These are phyloP conservation scores for Clunio marinus DNA, from an alignment of 2,888 invertebrate species.

Conservation along the genomic window DNA sequence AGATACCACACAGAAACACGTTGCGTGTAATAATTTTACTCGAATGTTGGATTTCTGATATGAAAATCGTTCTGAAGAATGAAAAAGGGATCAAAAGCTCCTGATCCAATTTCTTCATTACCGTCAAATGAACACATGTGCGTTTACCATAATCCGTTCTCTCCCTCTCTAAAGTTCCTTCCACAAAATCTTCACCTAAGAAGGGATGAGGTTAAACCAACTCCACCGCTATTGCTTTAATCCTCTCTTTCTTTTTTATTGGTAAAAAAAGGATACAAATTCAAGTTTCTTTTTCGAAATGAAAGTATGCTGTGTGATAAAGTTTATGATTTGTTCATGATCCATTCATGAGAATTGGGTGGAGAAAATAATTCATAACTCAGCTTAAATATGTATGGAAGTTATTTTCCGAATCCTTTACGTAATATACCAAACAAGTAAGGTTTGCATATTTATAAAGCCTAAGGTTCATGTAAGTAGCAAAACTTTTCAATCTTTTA, in stretches of 20 bases:
- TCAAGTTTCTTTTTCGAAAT: neutral
- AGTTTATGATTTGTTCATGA: neutral
- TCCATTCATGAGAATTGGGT: neutral
- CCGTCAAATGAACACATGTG: constrained; percentile 9
- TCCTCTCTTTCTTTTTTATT: too few relatives aligned
- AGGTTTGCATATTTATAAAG: too few relatives aligned
- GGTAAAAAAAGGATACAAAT: neutral
- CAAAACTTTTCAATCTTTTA: too few relatives aligned
- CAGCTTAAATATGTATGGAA: too few relatives aligned
- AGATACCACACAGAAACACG: too few relatives aligned
- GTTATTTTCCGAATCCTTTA: too few relatives aligned
- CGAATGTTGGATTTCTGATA: too few relatives aligned
- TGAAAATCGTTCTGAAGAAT: too few relatives aligned
- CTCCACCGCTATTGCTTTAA: neutral
- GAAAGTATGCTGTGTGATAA: neutral
- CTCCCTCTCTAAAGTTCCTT: neutral
- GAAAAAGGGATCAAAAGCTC: neutral
- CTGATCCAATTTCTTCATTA: constrained; percentile 4
- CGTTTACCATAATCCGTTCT: constrained; percentile 5
- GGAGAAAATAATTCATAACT: neutral
- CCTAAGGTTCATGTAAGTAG: too few relatives aligned
- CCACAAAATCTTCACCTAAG: neutral
- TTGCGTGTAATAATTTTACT: too few relatives aligned
- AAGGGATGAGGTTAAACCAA: neutral
- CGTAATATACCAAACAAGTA: too few relatives aligned